Evolutionary conservation across 2,797 vertebrate species (phyloP).

Genomic region (Lithobates pipiens): DNA sequence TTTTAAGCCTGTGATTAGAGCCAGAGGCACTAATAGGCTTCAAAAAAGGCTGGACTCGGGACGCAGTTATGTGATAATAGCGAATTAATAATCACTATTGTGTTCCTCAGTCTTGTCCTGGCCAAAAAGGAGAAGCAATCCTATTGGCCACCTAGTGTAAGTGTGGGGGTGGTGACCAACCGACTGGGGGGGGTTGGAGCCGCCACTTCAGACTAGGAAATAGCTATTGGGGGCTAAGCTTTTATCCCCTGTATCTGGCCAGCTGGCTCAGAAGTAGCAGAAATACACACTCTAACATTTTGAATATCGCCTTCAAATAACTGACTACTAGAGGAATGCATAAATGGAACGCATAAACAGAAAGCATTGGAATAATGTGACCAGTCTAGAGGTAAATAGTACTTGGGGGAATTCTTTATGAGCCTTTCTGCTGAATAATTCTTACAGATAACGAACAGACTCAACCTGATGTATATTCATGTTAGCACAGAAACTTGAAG

Average conservation of each 20-base stretch:
- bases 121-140: too few species aligned
- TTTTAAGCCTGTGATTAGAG: too few species aligned
- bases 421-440: constrained; percentile 4
- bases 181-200: too few species aligned
- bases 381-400: not conserved
- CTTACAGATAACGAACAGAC: constrained; percentile 18
- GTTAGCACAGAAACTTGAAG: constrained; percentile 31
- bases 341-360: not conserved
- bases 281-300: not conserved
- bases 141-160: too few species aligned
- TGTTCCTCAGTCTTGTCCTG: too few species aligned
- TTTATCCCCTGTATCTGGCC: not conserved
- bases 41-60: too few species aligned
- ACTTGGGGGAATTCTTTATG: not conserved
- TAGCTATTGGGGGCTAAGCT: too few species aligned
- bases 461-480: constrained; percentile 30
- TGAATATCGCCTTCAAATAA: not conserved
- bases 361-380: not conserved
- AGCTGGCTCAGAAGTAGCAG: not conserved
- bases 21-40: too few species aligned
- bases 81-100: too few species aligned
- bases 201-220: too few species aligned
- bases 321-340: not conserved
- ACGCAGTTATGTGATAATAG: too few species aligned
- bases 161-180: too few species aligned